Conservation (phyloP, 2,888 invertebrate genomes). For the Acanthosepion lycidas region DNA sequence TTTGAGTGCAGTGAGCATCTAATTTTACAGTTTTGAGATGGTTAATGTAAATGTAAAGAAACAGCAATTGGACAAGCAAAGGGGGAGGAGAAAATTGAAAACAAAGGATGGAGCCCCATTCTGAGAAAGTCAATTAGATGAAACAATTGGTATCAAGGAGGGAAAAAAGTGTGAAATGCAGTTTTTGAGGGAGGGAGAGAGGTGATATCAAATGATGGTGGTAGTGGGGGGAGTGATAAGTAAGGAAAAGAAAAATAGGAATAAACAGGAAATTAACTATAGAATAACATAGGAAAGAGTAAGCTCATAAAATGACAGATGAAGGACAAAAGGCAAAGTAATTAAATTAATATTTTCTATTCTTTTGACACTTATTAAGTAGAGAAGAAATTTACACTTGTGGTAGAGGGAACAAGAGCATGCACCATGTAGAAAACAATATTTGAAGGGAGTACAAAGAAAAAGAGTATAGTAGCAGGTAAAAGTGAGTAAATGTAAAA, state of each 20-base stretch:
- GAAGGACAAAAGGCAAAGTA: not conserved
- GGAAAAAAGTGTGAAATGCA: not conserved
- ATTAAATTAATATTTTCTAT: no score
- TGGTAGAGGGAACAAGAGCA: not conserved
- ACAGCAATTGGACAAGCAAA: not conserved
- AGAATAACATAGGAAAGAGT: not conserved
- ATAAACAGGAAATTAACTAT: not conserved
- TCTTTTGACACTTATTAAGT: no score
- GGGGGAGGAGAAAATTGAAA: not conserved
- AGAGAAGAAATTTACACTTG: no score
- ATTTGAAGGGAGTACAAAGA: no score
- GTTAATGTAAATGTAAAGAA: not conserved
- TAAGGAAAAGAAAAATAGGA: not conserved
- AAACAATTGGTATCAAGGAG: not conserved
- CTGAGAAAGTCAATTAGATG: not conserved
- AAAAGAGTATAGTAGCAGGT: no score
- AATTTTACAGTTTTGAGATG: not conserved
- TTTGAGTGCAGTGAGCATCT: not conserved
- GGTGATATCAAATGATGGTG: not conserved
- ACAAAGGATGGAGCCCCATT: not conserved
- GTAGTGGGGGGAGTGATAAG: not conserved
- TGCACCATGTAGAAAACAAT: no score
- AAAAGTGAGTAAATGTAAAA: not conserved
- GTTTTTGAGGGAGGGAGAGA: not conserved
- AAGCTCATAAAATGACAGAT: not conserved